phyloP scores from a whole-genome alignment of 2,797 vertebrate species.

The Lates japonicus region DNA sequence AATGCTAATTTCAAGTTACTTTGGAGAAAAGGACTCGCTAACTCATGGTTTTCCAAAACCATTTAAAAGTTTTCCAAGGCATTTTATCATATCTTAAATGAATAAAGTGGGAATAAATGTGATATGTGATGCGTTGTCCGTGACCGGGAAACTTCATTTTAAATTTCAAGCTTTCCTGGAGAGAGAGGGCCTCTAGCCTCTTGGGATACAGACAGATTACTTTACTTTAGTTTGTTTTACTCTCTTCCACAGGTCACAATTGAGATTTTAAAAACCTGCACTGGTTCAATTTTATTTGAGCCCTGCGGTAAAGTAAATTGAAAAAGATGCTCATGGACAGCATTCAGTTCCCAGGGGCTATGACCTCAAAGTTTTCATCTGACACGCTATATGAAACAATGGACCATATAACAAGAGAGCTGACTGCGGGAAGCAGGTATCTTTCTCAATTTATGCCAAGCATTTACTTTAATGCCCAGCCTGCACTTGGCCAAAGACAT shows the following conservation, averaged over 20 bases:
- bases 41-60: conserved; percentile 42
- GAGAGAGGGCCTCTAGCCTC: conserved; percentile 8
- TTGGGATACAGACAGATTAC: conserved; percentile 25
- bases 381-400: conserved; percentile 60
- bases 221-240: conserved; percentile 36
- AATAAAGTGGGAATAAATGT: conserved; percentile 41
- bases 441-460: conserved; percentile 54
- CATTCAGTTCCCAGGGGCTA: conserved; percentile 45
- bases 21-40: conserved; percentile 35
- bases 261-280: conserved; percentile 19
- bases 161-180: conserved; percentile 43
- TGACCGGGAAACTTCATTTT: conserved; percentile 37
- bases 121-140: conserved; percentile 13
- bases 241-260: conserved; percentile 41
- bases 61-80: conserved; percentile 31
- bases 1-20: conserved; percentile 47
- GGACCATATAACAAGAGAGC: conserved; percentile 58
- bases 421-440: conserved; percentile 47
- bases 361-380: conserved; percentile 68
- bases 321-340: conserved; percentile 68
- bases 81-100: conserved; percentile 18
- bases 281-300: conserved; percentile 59
- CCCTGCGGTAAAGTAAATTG: conserved; percentile 53
- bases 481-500: conserved; percentile 61
- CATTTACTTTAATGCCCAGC: conserved; percentile 55